Percentiles rank a stretch among this genome's conserved stretches.
Conservation (phyloP, 2,113 vertebrate genomes). For the Erinaceus europaeus region DNA sequence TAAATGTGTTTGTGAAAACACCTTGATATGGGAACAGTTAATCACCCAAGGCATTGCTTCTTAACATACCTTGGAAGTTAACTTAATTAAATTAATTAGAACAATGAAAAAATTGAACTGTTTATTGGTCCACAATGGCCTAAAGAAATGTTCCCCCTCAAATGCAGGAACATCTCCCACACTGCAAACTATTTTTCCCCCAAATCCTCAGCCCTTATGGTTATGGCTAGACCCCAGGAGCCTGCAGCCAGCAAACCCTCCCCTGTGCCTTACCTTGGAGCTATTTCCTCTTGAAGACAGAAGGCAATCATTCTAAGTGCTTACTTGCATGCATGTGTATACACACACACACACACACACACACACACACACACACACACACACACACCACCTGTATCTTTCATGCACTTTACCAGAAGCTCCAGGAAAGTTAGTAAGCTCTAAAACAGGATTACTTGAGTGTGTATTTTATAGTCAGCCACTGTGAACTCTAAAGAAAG, state of each 20-base stretch:
- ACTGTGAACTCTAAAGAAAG: not conserved
- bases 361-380: not conserved
- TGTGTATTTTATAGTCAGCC: not conserved
- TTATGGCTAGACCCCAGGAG: conserved; percentile 57
- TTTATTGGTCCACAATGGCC: conserved; percentile 87
- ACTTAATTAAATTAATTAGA: conserved; percentile 91
- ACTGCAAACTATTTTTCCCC: conserved; percentile 31
- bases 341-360: fast-evolving
- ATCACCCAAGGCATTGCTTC: conserved; percentile 89
- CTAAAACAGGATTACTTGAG: not conserved
- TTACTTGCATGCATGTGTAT: not conserved
- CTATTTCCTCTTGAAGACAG: conserved; percentile 65
- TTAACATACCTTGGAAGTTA: conserved; percentile 89
- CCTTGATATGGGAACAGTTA: conserved; percentile 90
- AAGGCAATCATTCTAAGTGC: not conserved
- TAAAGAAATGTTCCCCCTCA: conserved; percentile 77
- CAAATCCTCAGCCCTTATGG: conserved; percentile 58
- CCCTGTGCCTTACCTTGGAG: conserved; percentile 50
- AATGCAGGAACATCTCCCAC: conserved; percentile 77
- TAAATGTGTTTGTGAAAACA: conserved; percentile 91
- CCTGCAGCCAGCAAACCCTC: conserved; percentile 52
- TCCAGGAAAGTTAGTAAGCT: conserved; percentile 3
- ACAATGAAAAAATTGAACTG: conserved; percentile 86
- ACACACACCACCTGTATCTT: not conserved
- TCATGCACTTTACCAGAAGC: not conserved